Evolutionary conservation across 2,113 vertebrate species (phyloP).

Genomic region (Oreochromis spilurus): DNA sequence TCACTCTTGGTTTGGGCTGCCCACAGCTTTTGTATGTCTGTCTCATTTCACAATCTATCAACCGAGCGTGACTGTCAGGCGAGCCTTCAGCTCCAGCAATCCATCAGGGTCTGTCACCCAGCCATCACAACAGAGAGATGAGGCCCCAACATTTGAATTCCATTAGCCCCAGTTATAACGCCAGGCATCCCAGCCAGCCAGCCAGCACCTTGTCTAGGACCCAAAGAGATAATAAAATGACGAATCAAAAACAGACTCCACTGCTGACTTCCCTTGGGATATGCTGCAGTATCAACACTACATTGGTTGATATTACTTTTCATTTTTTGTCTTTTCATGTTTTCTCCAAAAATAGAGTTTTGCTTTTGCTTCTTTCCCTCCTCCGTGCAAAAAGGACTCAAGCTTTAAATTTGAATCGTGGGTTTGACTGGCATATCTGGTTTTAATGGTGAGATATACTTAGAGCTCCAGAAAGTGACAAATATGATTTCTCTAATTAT

Average conservation of each 20-base stretch:
- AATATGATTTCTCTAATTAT: background rate
- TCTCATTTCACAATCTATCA: slow-evolving; percentile 89
- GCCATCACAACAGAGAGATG: slow-evolving; percentile 73
- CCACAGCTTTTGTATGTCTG: slow-evolving; percentile 75
- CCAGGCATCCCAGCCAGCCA: slow-evolving; percentile 30
- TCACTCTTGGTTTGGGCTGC: slow-evolving; percentile 37
- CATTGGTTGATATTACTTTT: slow-evolving; percentile 53
- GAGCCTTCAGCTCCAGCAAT: slow-evolving; percentile 72
- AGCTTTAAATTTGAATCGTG: background rate
- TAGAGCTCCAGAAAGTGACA: background rate
- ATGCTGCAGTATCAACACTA: slow-evolving; percentile 42
- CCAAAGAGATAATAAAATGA: slow-evolving; percentile 72
- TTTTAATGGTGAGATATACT: background rate
- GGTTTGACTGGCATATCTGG: background rate
- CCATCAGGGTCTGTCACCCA: slow-evolving; percentile 71
- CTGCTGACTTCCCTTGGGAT: slow-evolving; percentile 31
- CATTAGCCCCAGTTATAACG: slow-evolving; percentile 56
- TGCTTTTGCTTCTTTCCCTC: background rate
- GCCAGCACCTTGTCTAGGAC: slow-evolving; percentile 60
- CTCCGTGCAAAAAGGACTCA: background rate
- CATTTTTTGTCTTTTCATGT: slow-evolving; percentile 39
- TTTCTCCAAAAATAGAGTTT: slow-evolving; percentile 55
- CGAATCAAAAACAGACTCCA: slow-evolving; percentile 53
- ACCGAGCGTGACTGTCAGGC: slow-evolving; percentile 73
- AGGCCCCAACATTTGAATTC: slow-evolving; percentile 62